Conservation (phyloP, 2,888 invertebrate species). For the Amblyjoppa proteus region DNA sequence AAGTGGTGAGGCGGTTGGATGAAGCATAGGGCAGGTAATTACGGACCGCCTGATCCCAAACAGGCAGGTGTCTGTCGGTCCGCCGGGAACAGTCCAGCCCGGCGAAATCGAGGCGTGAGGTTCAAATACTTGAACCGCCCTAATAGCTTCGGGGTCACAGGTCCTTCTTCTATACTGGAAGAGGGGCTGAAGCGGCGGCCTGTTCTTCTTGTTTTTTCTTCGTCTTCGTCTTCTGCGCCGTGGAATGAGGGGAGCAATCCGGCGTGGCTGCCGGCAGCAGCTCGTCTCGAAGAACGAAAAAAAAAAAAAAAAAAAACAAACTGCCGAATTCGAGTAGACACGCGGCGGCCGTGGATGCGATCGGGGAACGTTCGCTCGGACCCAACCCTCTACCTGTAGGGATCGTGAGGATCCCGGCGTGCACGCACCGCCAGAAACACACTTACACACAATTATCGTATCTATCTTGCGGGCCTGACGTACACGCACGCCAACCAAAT, state of each 20-base stretch:
- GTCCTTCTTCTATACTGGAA: conserved; percentile 78
- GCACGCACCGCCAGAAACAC: conserved; percentile 62
- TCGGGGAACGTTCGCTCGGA: conserved; percentile 18
- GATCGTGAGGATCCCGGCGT: conserved; percentile 35
- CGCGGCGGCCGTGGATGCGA: conserved; percentile 20
- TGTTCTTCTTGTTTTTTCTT: conserved; percentile 55
- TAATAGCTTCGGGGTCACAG: conserved; percentile 83
- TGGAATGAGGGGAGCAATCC: conserved; percentile 17
- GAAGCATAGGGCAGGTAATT: conserved; percentile 83
- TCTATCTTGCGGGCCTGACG: conserved; percentile 57
- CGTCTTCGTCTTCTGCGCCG: conserved; percentile 50
- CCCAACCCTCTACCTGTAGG: conserved; percentile 26
- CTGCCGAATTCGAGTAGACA: conserved; percentile 24
- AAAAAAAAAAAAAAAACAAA: conserved; percentile 36
- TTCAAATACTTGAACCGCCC: conserved; percentile 83
- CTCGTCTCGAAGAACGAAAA: conserved; percentile 51
- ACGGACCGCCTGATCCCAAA: conserved; percentile 83
- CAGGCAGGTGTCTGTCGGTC: conserved; percentile 83
- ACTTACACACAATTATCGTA: conserved; percentile 52
- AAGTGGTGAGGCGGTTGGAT: conserved; percentile 76
- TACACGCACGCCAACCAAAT: conserved; percentile 61
- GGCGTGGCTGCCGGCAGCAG: conserved; percentile 60
- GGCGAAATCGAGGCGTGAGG: conserved; percentile 83
- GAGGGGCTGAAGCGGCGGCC: conserved; percentile 58
- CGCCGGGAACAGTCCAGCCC: conserved; percentile 34